Percentiles rank a stretch among this genome's conserved stretches.
phyloP scores from a whole-genome alignment of 2,888 invertebrate species.

The Andrena marginata region DNA sequence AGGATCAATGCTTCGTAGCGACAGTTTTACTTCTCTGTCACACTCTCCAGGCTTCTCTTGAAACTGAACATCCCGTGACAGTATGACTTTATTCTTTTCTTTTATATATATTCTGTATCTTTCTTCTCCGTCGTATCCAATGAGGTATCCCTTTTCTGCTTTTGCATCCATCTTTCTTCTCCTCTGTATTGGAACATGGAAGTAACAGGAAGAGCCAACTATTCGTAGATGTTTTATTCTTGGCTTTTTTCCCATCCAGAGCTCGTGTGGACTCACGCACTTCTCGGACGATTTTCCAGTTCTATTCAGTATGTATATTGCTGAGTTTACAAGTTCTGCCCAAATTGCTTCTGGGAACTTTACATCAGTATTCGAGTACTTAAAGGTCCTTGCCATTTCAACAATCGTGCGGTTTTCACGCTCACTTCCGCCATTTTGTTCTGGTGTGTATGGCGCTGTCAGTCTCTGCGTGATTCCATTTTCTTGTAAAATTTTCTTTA shows the following conservation, averaged over 20 bases:
- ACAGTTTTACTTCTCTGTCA: no score
- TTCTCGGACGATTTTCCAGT: no score
- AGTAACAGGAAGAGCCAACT: background rate
- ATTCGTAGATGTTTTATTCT: background rate
- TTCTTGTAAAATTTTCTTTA: background rate
- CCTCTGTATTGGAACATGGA: background rate
- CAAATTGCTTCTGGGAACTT: background rate
- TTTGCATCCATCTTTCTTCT: background rate
- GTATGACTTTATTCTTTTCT: no score
- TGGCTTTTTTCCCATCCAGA: background rate
- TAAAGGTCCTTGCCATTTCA: background rate
- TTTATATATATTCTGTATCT: constrained; percentile 11
- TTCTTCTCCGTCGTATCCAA: constrained; percentile 42
- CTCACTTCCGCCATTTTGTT: constrained; percentile 14
- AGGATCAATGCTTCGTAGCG: no score
- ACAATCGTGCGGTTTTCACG: constrained; percentile 18
- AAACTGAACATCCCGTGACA: no score
- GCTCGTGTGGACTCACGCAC: background rate
- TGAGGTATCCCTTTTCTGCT: background rate
- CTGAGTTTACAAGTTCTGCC: background rate
- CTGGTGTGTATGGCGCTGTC: constrained; percentile 6
- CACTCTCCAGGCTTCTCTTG: no score
- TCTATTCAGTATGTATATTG: background rate
- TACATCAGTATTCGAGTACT: background rate
- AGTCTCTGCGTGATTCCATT: background rate